Evolutionary conservation across 1,140 invertebrate genomes (phyloP), one percentile per base, ranked within the genome.

Genomic region (Stenopsyche tienmushanensis): DNA sequence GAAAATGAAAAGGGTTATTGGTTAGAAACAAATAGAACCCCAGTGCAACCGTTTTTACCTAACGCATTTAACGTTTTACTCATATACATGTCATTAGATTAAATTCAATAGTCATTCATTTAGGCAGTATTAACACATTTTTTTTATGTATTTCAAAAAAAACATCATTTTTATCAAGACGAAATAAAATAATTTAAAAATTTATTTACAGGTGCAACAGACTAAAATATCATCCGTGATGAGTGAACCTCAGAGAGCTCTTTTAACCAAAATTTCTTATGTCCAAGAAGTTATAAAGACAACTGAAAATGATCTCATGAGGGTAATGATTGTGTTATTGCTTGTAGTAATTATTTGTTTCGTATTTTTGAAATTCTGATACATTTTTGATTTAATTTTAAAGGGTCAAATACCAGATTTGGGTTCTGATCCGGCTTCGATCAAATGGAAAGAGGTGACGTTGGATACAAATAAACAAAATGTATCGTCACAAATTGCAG

Each of bases 391-490:
- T n/a, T n/a, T n/a, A n/a, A n/a, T n/a, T n/a, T n/a, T n/a, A 0
- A 81, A 86, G 81, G 87, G 88, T 20, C 83, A 89, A 42, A 81
- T 96, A 39, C 93, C 92, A 1, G 87, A 90, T 62, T 80, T 96
- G 25, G 94, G 94, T 18, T 88, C 83, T 15, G 94, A 95, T 77
- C 83, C 90, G 45, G 89, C 90, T 1, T 93, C 93, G 0, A 83
- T 92, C 67, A 90, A 93, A 82, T 97, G 95, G 94, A 94, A 93
- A 76, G 92, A 96, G 73, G 91, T 91, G 50, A 93, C 91, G 2
- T 83, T 98, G 74, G 97, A 98, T 77, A 93, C 96, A 10, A 96
- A 95, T 74, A 96, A 96, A 74, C 96, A 99, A 79, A 95, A 92
- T 72, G 92, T 99, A 17, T 93, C 93, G 29, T 94, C 93, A 29